A percentile compares a stretch with the other conserved stretches of the same genome.
Evolutionary conservation across 2,113 vertebrate species (phyloP).

Genomic region (Dipodomys spectabilis): DNA sequence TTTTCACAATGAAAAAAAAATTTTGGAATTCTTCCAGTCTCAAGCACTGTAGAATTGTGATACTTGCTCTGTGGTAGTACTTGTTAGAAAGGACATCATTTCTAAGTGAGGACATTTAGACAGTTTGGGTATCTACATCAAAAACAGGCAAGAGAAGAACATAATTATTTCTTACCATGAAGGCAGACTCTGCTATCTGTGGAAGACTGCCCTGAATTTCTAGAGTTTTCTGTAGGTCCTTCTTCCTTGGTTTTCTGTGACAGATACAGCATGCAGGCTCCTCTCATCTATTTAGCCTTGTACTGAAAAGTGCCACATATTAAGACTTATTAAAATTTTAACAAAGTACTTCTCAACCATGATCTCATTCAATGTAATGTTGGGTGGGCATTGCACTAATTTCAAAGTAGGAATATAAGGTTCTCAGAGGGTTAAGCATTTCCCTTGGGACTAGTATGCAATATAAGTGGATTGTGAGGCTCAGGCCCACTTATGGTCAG

Average conservation of each 20-base stretch:
- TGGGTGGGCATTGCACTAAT: background rate
- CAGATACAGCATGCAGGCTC: background rate
- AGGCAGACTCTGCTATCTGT: accelerated
- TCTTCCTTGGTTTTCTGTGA: accelerated
- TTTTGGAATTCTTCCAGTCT: background rate
- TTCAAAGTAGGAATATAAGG: background rate
- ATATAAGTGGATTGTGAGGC: background rate
- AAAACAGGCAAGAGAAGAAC: background rate
- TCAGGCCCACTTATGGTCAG: background rate
- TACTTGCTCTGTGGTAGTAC: background rate
- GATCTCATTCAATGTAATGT: background rate
- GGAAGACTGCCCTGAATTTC: background rate
- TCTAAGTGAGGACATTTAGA: background rate
- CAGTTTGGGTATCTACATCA: background rate
- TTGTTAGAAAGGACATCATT: background rate
- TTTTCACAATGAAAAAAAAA: background rate
- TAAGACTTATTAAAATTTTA: background rate
- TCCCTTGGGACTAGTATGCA: background rate
- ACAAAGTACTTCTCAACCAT: background rate
- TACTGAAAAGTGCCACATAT: background rate
- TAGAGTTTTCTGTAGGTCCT: background rate
- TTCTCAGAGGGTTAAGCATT: background rate
- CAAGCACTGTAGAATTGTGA: background rate
- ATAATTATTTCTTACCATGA: background rate
- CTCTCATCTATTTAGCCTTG: background rate